Base-by-base conservation (phyloP, 1,140 invertebrate genomes). In the Lepidurus packardi region DNA sequence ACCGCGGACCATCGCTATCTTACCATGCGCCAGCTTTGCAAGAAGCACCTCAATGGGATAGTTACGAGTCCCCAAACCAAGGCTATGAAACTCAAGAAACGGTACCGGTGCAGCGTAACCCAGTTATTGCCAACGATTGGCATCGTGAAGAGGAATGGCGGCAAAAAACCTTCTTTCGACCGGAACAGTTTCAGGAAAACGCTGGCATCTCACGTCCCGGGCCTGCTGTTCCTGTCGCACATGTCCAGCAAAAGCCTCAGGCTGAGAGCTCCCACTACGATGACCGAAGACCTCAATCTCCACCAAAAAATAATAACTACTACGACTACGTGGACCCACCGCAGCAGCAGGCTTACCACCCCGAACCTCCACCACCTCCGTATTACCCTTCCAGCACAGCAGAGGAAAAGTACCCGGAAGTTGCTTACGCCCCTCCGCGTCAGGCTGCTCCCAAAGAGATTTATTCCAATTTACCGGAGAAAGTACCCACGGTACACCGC, bases 161-260 rank as follows among this genome's bases (percentile, higher is more conserved):
- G 53, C 53, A 65, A 16, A 65, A 65, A 65, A 65, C 53, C 53
- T 65, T 65, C 53, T 65, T 65, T 65, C 53, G 21, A 65, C 53
- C 53, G 21, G 53, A 65, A 65, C 53, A 65, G 53, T 16, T 65
- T 65, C 8, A 65, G 53, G 53, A 65, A 65, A 65, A 65, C 53
- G 53, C 13, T 13, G 53, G 53, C 53, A 16, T 21, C 53, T 65
- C 53, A 65, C 53, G 53, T 65, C 53, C 34, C 34, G 34, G 34
- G 34, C 34, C 53, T 65, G 8, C 53, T 65, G 16, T 21, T 9
- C 53, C 53, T 65, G 53, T 21, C 16, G 21, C 53, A 65, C 53
- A 21, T 65, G 21, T 21, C 53, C 53, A 65, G 21, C 9, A n/a
- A 1, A 65, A 65, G 21, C 53, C 53, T 65, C 53, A 65, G 53